These are phyloP conservation scores for Melanostoma scalare DNA, from an alignment of 2,888 invertebrate genomes.

Conservation along the genomic window DNA sequence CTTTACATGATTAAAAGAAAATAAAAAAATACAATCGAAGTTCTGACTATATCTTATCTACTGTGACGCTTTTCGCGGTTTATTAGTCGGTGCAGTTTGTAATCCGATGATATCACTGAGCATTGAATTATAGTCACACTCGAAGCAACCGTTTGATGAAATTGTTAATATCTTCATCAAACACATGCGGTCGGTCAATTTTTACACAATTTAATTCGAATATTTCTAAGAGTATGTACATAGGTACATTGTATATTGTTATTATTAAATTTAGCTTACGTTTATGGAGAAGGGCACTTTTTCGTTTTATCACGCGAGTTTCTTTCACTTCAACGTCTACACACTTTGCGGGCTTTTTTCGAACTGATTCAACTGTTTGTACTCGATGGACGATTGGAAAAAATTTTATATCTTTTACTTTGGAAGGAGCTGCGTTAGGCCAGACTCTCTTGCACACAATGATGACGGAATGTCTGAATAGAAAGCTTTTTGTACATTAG, in stretches of 20 bases:
- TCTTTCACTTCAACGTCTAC: constrained; percentile 37
- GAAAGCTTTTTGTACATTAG: constrained; percentile 63
- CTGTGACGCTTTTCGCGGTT: background rate
- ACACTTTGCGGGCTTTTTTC: constrained; percentile 76
- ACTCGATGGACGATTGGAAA: constrained; percentile 44
- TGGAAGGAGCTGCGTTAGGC: constrained; percentile 62
- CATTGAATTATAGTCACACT: too few species aligned
- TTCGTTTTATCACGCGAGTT: constrained; percentile 15
- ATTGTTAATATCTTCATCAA: too few species aligned
- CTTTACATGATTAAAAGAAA: background rate
- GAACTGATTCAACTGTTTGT: constrained; percentile 75
- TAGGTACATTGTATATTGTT: too few species aligned
- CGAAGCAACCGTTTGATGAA: too few species aligned
- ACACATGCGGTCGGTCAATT: too few species aligned
- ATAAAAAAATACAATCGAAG: background rate
- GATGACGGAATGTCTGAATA: constrained; percentile 57
- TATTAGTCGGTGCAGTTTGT: background rate
- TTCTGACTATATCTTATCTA: too few species aligned
- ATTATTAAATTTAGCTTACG: too few species aligned
- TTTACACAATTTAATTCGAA: too few species aligned
- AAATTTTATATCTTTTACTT: constrained; percentile 37
- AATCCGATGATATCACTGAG: constrained; percentile 11
- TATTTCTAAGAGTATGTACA: too few species aligned
- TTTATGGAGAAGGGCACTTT: too few species aligned
- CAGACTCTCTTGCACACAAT: constrained; percentile 52